Percentiles rank a stretch among this genome's conserved stretches.
phyloP scores from a whole-genome alignment of 92 coral and sea anemone species.

The Umimayanthus kanabou region DNA sequence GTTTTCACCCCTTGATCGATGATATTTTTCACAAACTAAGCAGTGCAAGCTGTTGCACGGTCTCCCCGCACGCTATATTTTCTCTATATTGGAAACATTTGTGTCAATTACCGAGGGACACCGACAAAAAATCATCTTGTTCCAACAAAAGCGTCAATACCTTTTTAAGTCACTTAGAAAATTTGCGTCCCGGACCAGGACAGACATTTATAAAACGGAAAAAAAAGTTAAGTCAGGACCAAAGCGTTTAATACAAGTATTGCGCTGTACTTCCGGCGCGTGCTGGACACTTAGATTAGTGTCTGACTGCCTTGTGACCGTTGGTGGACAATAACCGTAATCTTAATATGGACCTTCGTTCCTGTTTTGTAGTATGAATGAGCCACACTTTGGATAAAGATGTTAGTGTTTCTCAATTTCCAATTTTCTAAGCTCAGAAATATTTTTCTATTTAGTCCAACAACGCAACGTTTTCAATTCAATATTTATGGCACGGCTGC shows the following conservation, averaged over 20 bases:
- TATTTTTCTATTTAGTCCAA: constrained; percentile 22
- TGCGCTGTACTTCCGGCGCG: no score
- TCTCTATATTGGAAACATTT: no score
- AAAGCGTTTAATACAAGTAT: no score
- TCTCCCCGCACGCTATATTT: no score
- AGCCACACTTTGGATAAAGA: not conserved
- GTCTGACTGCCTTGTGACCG: not conserved
- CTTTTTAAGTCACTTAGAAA: not conserved
- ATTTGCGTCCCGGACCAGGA: not conserved
- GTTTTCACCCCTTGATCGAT: no score
- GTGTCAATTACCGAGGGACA: not conserved
- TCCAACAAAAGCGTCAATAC: not conserved
- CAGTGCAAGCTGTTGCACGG: no score
- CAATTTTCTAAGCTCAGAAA: constrained; percentile 1
- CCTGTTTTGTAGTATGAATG: not conserved
- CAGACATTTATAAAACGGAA: not conserved
- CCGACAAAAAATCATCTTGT: not conserved
- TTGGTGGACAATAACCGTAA: not conserved
- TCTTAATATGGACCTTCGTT: not conserved
- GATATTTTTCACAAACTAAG: no score
- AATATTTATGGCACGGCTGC: not conserved
- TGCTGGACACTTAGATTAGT: not conserved
- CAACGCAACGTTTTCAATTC: not conserved
- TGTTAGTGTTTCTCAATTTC: not conserved
- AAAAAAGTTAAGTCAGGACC: no score